Evolutionary conservation across 2,888 invertebrate species (phyloP).

Genomic region (Schrankia costaestrigalis): DNA sequence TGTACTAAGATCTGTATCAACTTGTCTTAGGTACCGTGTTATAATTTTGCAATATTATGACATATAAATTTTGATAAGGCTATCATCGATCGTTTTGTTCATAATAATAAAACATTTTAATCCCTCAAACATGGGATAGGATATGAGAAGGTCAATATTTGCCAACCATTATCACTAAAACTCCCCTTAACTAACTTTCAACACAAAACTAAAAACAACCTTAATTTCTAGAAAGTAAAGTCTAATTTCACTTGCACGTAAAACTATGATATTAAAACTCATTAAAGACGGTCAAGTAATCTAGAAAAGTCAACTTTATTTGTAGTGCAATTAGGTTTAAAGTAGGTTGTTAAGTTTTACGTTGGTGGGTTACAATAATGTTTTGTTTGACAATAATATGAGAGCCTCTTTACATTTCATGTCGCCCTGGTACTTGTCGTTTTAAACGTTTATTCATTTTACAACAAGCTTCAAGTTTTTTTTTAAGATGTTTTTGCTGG

Average conservation of each 20-base stretch:
- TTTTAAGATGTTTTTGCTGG: no score
- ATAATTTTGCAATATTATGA: no score
- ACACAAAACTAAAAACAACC: not conserved
- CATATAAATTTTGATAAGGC: no score
- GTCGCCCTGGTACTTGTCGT: slow-evolving; percentile 13
- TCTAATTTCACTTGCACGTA: not conserved
- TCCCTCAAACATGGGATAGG: not conserved
- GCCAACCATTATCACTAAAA: not conserved
- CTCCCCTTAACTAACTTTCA: no score
- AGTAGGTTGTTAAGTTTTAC: not conserved
- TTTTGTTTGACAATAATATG: slow-evolving; percentile 38
- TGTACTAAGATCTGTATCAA: no score
- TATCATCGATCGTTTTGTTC: no score
- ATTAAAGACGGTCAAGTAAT: slow-evolving; percentile 2
- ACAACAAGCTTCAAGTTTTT: not conserved
- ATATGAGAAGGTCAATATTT: slow-evolving; percentile 1
- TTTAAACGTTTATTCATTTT: not conserved
- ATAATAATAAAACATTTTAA: no score
- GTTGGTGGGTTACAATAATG: slow-evolving; percentile 17
- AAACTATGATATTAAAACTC: slow-evolving; percentile 1
- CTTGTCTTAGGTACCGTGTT: no score
- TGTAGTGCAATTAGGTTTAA: not conserved
- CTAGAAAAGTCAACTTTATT: not conserved
- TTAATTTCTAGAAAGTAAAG: not conserved
- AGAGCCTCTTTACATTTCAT: slow-evolving; percentile 21